A percentile compares a stretch with the other conserved stretches of the same genome.
Evolutionary conservation across 2,888 invertebrate genomes (phyloP).

Genomic region (Nebria brevicollis): DNA sequence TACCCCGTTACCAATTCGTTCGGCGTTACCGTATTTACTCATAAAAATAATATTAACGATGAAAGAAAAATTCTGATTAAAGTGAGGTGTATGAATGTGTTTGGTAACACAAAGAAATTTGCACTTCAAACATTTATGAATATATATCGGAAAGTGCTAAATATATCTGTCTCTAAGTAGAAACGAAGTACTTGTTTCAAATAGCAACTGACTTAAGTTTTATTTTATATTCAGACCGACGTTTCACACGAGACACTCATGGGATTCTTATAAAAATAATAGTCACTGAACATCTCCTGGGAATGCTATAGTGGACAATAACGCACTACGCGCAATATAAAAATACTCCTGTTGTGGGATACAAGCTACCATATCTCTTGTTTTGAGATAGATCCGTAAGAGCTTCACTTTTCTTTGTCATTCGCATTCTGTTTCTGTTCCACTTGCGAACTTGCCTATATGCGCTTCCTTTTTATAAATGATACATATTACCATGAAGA

Average conservation of each 20-base stretch:
- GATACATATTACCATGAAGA: slow-evolving; percentile 42
- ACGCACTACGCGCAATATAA: slow-evolving; percentile 40
- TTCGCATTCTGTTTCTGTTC: neutral
- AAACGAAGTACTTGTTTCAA: neutral
- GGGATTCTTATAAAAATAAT: slow-evolving; percentile 46
- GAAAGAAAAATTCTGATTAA: neutral
- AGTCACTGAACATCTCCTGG: slow-evolving; percentile 33
- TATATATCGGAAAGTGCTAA: neutral
- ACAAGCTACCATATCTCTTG: slow-evolving; percentile 10
- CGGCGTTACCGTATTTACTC: slow-evolving; percentile 8
- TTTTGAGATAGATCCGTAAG: neutral
- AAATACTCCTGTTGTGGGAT: slow-evolving; percentile 18
- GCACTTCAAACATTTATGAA: too few relatives aligned
- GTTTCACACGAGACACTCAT: slow-evolving; percentile 23
- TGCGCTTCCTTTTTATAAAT: slow-evolving; percentile 34
- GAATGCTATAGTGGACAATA: slow-evolving; percentile 33
- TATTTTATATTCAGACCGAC: slow-evolving; percentile 29
- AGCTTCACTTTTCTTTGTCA: neutral
- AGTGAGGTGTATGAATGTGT: neutral
- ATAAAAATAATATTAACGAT: slow-evolving; percentile 9
- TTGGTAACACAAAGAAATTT: too few relatives aligned
- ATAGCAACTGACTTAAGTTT: neutral
- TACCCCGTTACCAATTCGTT: slow-evolving; percentile 20
- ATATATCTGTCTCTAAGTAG: neutral
- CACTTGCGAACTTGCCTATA: slow-evolving; percentile 34